Base-by-base conservation (phyloP, 2,113 vertebrate species). In the Psilopogon haemacephalus region DNA sequence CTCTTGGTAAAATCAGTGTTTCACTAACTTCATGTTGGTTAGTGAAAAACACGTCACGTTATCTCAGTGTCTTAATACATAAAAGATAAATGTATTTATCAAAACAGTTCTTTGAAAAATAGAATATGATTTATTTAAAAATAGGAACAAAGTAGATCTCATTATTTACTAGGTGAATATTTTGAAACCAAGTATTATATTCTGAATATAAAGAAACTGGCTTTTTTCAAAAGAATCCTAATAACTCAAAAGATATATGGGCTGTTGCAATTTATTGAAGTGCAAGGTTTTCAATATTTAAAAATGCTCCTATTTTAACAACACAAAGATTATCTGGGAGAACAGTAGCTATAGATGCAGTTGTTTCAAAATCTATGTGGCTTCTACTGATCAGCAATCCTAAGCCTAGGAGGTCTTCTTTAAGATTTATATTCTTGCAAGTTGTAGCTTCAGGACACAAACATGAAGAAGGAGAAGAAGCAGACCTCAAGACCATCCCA, bases 31-130 rank as follows among this genome's bases (percentile, higher is more conserved):
- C 37, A 59, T 28, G 69, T 11, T 44, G 44, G 14, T 15, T 72
- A 40, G 67, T 86, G n/a, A 91, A 58, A 90, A 90, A 65, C 21
- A 82, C 23, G 13, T 55, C 52, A 81, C 46, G 26, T 40, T 71
- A 76, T 59, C 20, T 86, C 37, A 62, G 6, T 38, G 37, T 37
- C 26, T 82, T 72, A 60, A 81, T 69, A 44, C 10, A 82, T 58
- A 90, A 90, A 65, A 72, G 75, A 92, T 75, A 93, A 93, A 64
- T 17, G 35, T 56, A 75, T 73, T 62, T 50, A 92, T 88, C 77
- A 88, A 90, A 96, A 72, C 30, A 86, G 7, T 64, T 75, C 8
- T 81, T 88, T 84, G 90, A 92, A 93, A 94, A 74, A 84, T 3
- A 60, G 37, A 87, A 64, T 37, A 63, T 20, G 69, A 78, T 85